Base-by-base conservation (phyloP, 2,888 invertebrate genomes). In the Molorchus minor region DNA sequence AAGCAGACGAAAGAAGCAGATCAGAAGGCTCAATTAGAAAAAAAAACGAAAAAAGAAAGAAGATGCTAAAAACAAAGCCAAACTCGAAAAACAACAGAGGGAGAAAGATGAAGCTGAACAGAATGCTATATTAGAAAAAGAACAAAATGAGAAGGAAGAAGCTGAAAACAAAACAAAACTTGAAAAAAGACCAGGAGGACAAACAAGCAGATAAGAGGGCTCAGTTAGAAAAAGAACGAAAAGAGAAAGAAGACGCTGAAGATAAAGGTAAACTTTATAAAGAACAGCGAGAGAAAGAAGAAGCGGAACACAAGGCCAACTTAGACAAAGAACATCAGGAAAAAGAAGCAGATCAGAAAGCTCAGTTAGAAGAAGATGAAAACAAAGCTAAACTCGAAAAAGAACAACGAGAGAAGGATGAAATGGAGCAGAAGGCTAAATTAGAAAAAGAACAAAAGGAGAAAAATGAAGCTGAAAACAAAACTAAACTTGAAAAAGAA, bases 51-150 rank as follows among this genome's bases (percentile, higher is more conserved):
- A 41, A 21, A 17, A 29, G 59, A 51, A 62, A 47, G 17, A 60
- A 30, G 49, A 41, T 12, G 54, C 60, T 33, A 54, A 38, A 46
- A 58, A 38, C 12, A 43, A 55, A 61, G 47, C 17, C 12, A 57
- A 64, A 55, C 60, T 67, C 15, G 67, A 68, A 29, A 63, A 62
- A 41, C 58, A 57, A 43, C 45, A 67, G 43, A 44, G 38, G n/a
- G 56, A 61, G 38, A 46, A 54, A 2, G 59, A 67, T 38, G 63
- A 59, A 47, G 57, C 56, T 46, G 61, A 61, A 20, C 60, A 58
- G 7, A 59, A 62, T 47, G 58, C 41, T 21, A 45, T 56, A 56
- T 47, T 53, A 33, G 59, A 64, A 56, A 58, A 52, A 45, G 64
- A 59, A 17, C 54, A 57, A 21, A 63, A n/a, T 3, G n/a, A 64